Percentiles rank a stretch among this genome's conserved stretches.
phyloP scores from a whole-genome alignment of 2,113 vertebrate species.

The Atherinomorus stipes region DNA sequence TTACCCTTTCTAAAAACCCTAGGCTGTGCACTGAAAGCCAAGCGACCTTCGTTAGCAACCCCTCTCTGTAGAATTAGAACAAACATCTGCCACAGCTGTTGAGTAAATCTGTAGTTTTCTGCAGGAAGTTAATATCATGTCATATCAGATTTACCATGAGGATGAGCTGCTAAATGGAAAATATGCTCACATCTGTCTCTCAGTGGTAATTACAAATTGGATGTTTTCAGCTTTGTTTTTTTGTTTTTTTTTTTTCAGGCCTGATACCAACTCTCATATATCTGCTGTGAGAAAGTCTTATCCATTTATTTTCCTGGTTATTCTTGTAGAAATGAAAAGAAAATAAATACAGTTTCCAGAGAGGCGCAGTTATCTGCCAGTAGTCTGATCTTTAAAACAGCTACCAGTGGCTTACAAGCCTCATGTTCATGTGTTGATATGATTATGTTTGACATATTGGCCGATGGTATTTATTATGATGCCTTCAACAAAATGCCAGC shows the following conservation, averaged over 20 bases:
- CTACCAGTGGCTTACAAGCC: conserved; percentile 4
- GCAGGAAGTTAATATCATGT: conserved; percentile 58
- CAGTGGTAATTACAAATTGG: conserved; percentile 49
- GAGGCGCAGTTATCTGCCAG: neutral
- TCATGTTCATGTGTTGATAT: conserved; percentile 14
- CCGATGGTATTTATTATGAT: conserved; percentile 4
- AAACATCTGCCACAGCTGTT: conserved; percentile 40
- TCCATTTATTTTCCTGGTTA: neutral
- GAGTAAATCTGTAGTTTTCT: conserved; percentile 4
- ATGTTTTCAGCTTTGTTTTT: conserved; percentile 1
- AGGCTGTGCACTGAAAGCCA: neutral
- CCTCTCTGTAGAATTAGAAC: conserved; percentile 37
- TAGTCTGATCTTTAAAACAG: conserved; percentile 11
- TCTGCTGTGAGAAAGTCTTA: conserved; percentile 9
- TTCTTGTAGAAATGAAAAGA: conserved; percentile 6
- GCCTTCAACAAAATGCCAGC: conserved; percentile 31
- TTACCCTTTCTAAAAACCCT: conserved; percentile 24
- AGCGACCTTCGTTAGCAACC: conserved; percentile 21
- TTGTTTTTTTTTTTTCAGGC: neutral
- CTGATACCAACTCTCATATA: neutral
- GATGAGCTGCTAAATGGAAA: conserved; percentile 53
- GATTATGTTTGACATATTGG: conserved; percentile 38
- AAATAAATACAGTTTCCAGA: neutral
- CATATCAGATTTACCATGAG: conserved; percentile 53
- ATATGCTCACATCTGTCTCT: conserved; percentile 52